Base-by-base conservation (phyloP, 2,888 invertebrate genomes). In the Ectropis crepuscularia region DNA sequence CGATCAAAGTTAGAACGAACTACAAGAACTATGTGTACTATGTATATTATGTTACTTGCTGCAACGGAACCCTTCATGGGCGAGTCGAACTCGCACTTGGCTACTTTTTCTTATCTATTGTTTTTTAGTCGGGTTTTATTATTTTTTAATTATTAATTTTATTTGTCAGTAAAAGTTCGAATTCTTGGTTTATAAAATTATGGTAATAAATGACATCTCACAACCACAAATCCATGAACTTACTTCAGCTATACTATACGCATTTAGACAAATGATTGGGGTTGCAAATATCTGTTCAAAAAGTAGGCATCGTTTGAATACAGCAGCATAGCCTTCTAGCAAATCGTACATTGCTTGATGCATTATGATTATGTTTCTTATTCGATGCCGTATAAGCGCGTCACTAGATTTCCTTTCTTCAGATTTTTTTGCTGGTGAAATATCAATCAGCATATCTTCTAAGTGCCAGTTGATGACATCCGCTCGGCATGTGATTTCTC, bases 401-500 rank as follows among this genome's bases (percentile, higher is more conserved):
- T 10, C 4, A 10, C 39, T 38, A 2, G 39, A 28, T 0, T 47
- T 2, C 6, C 10, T 16, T 38, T 48, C 47, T 16, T 47, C 28
- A 6, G n/a, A 10, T 6, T 5, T 55, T 46, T 9, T 47, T 16
- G 47, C 47, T 6, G 47, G 55, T n/a, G 5, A 6, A 5, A 55
- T 16, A n/a, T 55, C 47, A 12, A 28, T n/a, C n/a, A 47, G n/a
- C 41, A 55, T 7, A 9, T 55, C 55, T 28, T 48, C n/a, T 9
- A 47, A 28, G 8, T 47, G 47, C 55, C 47, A 55, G 28, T 4
- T 39, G 7, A 55, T n/a, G 5, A 55, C n/a, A 41, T 55, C 54
- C 37, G 54, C 45, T 54, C 37, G 45, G 8, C 7, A 11, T 36
- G 38, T 37, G 7, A 46, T 46, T 46, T 36, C 38, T 54, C 54